A percentile compares a stretch with the other conserved stretches of the same genome.
phyloP scores from a whole-genome alignment of 2,113 vertebrate species.

The Phocoena phocoena region DNA sequence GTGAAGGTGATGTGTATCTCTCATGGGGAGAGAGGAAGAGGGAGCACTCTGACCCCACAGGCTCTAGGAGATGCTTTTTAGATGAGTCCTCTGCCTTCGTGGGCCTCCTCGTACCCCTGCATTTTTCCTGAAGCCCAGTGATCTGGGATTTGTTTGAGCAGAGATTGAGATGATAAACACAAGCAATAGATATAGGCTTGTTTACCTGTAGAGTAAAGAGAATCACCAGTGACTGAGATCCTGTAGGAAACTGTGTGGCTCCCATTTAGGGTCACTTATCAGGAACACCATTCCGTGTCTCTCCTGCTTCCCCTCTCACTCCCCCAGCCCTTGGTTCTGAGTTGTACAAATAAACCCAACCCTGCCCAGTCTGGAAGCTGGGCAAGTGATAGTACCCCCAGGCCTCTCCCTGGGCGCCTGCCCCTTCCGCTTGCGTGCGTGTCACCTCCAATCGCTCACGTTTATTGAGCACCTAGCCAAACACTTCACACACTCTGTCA shows the following conservation, averaged over 20 bases:
- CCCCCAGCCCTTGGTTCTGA: neutral
- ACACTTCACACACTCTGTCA: neutral
- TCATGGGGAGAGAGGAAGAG: no score
- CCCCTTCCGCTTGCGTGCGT: rapidly evolving
- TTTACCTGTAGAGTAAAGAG: neutral
- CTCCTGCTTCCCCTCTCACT: neutral
- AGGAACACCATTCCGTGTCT: neutral
- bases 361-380: neutral
- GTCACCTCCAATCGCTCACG: neutral
- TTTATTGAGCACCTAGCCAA: slow-evolving; percentile 13
- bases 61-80: neutral
- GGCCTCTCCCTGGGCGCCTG: rapidly evolving
- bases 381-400: neutral
- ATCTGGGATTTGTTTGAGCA: neutral
- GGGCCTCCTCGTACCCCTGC: rapidly evolving
- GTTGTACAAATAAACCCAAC: neutral
- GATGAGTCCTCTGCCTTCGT: neutral
- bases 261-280: neutral
- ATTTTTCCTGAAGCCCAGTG: neutral
- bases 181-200: neutral
- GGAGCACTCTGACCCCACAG: neutral
- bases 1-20: neutral
- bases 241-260: neutral
- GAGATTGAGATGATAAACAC: neutral
- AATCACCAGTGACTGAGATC: neutral